Percentiles rank a stretch among this genome's conserved stretches.
phyloP scores from a whole-genome alignment of 2,113 vertebrate species.

The Eubucco bourcierii region DNA sequence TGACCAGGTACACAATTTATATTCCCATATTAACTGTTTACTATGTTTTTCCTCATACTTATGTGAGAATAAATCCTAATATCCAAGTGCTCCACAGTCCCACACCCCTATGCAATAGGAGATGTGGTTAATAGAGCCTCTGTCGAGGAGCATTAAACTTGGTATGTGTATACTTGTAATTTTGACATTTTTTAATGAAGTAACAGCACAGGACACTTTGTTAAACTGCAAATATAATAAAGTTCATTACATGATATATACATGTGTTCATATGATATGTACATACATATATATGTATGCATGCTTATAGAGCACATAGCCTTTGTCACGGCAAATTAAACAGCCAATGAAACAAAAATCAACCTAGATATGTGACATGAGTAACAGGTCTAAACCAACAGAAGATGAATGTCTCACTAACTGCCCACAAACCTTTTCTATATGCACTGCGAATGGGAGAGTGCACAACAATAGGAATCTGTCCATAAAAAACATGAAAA shows the following conservation, averaged over 20 bases:
- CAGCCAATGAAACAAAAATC: not conserved
- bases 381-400: not conserved
- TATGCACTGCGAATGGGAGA: not conserved
- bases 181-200: not conserved
- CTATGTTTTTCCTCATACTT: not conserved
- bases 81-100: not conserved
- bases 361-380: not conserved
- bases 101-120: not conserved
- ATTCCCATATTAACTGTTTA: not conserved
- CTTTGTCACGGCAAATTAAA: not conserved
- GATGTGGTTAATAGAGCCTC: not conserved
- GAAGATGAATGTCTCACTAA: not conserved
- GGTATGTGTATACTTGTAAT: not conserved
- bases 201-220: not conserved
- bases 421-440: not conserved
- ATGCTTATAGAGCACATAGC: fast-evolving
- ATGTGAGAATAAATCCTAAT: not conserved
- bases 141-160: not conserved
- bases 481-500: not conserved
- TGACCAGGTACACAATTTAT: not conserved
- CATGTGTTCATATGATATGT: fast-evolving
- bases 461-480: not conserved
- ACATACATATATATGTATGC: not conserved
- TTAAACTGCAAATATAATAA: not conserved
- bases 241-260: not conserved